Evolutionary conservation across 2,888 invertebrate genomes (phyloP), one percentile per base, ranked within the genome.

Genomic region (Hypselothyrea guttata): DNA sequence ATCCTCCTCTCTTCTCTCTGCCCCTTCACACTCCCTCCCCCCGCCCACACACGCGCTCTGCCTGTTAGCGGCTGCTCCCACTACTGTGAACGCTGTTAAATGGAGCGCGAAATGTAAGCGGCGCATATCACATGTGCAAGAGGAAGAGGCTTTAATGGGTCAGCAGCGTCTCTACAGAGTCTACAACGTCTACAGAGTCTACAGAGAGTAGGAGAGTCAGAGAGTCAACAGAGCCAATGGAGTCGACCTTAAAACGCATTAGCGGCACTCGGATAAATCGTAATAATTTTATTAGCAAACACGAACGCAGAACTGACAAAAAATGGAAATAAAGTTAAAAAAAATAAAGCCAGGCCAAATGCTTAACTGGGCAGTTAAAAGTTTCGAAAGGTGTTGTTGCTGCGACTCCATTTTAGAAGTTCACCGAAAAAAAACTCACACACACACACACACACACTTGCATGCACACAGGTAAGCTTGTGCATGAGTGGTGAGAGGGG

Each of bases 251-350:
- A 75, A 76, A 82, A 79, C 78, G 82, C 78, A 82, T 78, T 78
- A 78, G 82, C 78, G 71, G 64, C 65, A 58, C 55, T 58, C 57
- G 75, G 67, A 58, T 74, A 63, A 82, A 79, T 79, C 63, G 63
- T 83, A 77, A 81, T 77, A 81, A 81, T 81, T 81, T 81, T 81
- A 81, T 83, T 75, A 70, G 81, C 83, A 81, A 81, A 83, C 74
- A 81, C 72, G 58, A 81, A 65, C 71, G n/a, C n/a, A n/a, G n/a
- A n/a, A n/a, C n/a, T n/a, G n/a, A n/a, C n/a, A n/a, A n/a, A n/a
- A n/a, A n/a, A n/a, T n/a, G n/a, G n/a, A n/a, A n/a, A n/a, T n/a
- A n/a, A n/a, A n/a, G n/a, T n/a, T n/a, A 4, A 22, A 22, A 22
- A 22, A 22, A 22, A 5, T 22, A 5, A 5, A 22, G 3, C 22